Percentiles rank a stretch among this genome's conserved stretches.
These are phyloP conservation scores for Sebastes alutus DNA, from an alignment of 2,797 vertebrate genomes.

Conservation along the genomic window DNA sequence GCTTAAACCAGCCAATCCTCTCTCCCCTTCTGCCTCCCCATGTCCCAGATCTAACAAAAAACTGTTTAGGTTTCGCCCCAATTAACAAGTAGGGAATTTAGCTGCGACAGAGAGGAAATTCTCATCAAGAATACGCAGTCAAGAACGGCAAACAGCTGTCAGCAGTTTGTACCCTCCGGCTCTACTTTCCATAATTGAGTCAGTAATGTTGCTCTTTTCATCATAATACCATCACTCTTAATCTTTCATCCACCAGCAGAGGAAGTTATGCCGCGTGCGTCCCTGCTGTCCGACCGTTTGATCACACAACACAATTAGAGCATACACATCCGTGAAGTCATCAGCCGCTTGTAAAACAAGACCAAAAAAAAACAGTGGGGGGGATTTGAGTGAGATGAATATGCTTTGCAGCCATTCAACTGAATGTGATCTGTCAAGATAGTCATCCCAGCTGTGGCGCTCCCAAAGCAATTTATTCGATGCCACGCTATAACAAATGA, in stretches of 20 bases:
- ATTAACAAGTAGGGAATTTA: conserved; percentile 65
- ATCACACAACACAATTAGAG: conserved; percentile 54
- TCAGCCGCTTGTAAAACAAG: conserved; percentile 62
- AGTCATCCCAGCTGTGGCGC: conserved; percentile 63
- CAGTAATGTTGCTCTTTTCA: conserved; percentile 62
- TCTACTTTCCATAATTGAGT: conserved; percentile 58
- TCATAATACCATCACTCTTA: conserved; percentile 65
- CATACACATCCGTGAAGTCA: conserved; percentile 46
- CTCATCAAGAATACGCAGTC: conserved; percentile 41
- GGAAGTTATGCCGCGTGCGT: conserved; percentile 30
- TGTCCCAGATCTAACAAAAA: conserved; percentile 61
- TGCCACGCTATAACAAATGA: conserved; percentile 71
- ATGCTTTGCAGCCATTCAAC: conserved; percentile 46
- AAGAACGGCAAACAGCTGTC: conserved; percentile 65
- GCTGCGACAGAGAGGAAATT: conserved; percentile 46
- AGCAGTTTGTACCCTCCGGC: conserved; percentile 59
- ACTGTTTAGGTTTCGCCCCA: conserved; percentile 54
- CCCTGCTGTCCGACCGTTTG: conserved; percentile 31
- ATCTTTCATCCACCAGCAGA: conserved; percentile 46
- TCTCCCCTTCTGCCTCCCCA: neutral
- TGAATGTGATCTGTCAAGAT: conserved; percentile 68
- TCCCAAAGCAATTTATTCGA: conserved; percentile 75
- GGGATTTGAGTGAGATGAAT: conserved; percentile 53
- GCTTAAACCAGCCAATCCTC: conserved; percentile 40
- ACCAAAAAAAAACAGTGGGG: conserved; percentile 14